Conservation (phyloP, 2,888 invertebrate genomes). For the Ptilodon capucinus region DNA sequence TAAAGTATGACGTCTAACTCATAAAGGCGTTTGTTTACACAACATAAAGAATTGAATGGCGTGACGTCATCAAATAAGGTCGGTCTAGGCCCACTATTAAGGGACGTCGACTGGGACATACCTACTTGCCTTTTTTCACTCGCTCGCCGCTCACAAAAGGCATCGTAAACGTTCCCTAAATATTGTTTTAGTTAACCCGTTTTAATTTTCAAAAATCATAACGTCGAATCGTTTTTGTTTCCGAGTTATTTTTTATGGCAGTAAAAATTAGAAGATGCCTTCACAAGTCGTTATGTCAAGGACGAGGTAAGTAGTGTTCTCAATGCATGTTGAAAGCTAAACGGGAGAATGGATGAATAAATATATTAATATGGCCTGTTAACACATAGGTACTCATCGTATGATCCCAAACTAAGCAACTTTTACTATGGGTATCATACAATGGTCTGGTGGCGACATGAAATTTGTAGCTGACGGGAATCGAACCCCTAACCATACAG, state of each 20-base stretch:
- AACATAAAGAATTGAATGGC: slow-evolving; percentile 45
- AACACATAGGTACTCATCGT: too few species aligned
- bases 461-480: too few species aligned
- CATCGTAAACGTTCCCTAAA: slow-evolving; percentile 21
- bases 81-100: slow-evolving; percentile 48
- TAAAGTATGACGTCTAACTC: not conserved
- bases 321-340: not conserved
- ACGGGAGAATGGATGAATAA: too few species aligned
- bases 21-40: slow-evolving; percentile 11
- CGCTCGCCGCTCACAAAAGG: slow-evolving; percentile 21
- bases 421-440: too few species aligned
- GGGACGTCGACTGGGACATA: slow-evolving; percentile 31
- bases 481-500: too few species aligned
- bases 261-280: not conserved
- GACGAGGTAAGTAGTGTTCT: not conserved
- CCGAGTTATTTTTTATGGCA: not conserved
- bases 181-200: slow-evolving; percentile 13
- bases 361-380: too few species aligned
- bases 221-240: not conserved
- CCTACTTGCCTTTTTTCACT: slow-evolving; percentile 38
- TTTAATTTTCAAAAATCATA: slow-evolving; percentile 11
- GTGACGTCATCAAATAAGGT: slow-evolving; percentile 51
- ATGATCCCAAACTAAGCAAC: too few species aligned
- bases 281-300: not conserved
- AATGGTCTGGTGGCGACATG: too few species aligned